phyloP scores from a whole-genome alignment of 2,888 invertebrate species.

The Sesamia inferens region DNA sequence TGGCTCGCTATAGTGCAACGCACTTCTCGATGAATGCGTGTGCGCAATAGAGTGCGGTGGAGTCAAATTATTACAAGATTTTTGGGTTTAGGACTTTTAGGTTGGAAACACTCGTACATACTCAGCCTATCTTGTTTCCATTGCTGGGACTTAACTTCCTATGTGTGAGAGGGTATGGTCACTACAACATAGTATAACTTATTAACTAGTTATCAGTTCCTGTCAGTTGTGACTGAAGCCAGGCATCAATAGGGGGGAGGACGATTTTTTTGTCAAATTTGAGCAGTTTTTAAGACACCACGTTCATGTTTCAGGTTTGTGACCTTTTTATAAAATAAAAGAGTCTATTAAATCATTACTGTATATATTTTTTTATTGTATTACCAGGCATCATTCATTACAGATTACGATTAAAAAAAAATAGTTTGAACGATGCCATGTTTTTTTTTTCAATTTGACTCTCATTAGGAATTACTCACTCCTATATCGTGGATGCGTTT shows the following conservation, averaged over 20 bases:
- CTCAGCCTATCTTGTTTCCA: too few relatives aligned
- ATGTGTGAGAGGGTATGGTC: too few relatives aligned
- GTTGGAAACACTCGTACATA: too few relatives aligned
- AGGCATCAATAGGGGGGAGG: too few relatives aligned
- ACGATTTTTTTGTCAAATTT: background rate
- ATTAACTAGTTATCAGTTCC: background rate
- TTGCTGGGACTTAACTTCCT: too few relatives aligned
- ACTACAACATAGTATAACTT: too few relatives aligned
- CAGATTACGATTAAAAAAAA: background rate
- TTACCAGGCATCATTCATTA: too few relatives aligned
- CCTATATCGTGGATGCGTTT: too few relatives aligned
- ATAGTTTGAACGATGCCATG: background rate
- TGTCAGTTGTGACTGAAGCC: background rate
- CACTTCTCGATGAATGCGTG: conserved; percentile 85
- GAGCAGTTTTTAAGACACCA: background rate
- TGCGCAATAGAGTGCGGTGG: conserved; percentile 66
- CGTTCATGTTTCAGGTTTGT: background rate
- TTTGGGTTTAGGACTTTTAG: background rate
- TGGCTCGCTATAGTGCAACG: conserved; percentile 89
- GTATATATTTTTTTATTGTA: too few relatives aligned
- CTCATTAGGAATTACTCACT: too few relatives aligned
- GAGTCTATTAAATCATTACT: background rate
- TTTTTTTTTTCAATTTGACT: too few relatives aligned
- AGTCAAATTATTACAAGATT: conserved; percentile 61
- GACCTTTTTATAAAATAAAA: background rate